Percentiles rank a stretch among this genome's conserved stretches.
Conservation (phyloP, 2,797 vertebrate genomes). For the Myotis findleyi region DNA sequence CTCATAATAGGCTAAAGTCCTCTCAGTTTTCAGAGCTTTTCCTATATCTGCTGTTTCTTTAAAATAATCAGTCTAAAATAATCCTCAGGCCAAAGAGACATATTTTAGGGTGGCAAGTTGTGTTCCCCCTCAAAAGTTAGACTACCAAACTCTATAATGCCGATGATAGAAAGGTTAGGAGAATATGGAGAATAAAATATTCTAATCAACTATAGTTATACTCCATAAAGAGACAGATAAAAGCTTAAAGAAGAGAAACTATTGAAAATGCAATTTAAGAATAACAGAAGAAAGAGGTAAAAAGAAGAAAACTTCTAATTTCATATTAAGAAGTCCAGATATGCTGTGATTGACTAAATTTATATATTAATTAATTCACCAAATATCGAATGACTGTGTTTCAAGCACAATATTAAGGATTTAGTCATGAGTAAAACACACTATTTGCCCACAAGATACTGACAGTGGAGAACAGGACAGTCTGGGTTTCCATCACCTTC, state of each 20-base stretch:
- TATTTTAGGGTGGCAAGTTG: not conserved
- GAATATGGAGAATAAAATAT: not conserved
- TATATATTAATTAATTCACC: not conserved
- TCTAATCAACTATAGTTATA: not conserved
- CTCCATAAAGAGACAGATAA: not conserved
- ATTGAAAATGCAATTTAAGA: slow-evolving; percentile 10
- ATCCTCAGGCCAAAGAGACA: not conserved
- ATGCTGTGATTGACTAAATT: not conserved
- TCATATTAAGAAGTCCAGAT: not conserved
- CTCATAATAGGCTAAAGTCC: not conserved
- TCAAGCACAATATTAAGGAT: not conserved
- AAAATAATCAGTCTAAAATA: not conserved
- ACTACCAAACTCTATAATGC: not conserved
- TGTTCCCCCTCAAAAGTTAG: not conserved
- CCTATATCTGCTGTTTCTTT: not conserved
- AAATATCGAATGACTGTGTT: not conserved
- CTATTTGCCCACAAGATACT: not conserved
- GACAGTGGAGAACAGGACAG: not conserved
- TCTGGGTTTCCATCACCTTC: not conserved
- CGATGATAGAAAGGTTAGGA: not conserved
- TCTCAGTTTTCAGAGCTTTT: not conserved
- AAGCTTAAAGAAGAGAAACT: slow-evolving; percentile 26
- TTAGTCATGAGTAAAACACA: not conserved
- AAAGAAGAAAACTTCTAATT: slow-evolving; percentile 18
- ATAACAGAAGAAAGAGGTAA: not conserved